Evolutionary conservation across 2,888 invertebrate species (phyloP).

Genomic region (Athrips mouffetella): DNA sequence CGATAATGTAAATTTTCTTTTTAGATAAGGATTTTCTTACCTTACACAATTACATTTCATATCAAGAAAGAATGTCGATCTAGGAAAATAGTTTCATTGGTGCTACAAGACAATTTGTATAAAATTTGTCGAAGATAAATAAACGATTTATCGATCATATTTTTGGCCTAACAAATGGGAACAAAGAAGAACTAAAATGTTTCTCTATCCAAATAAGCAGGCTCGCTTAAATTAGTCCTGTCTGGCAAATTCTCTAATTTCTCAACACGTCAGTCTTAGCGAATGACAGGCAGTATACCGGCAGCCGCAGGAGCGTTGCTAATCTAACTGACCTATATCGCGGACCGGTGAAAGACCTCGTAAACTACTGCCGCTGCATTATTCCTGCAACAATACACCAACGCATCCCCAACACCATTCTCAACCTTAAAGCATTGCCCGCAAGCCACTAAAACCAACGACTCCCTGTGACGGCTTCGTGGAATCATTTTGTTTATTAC

Average conservation of each 20-base stretch:
- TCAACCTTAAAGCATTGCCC: constrained; percentile 39
- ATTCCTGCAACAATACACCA: constrained; percentile 66
- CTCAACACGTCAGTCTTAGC: constrained; percentile 11
- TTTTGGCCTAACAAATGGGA: too few relatives aligned
- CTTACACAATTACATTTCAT: too few relatives aligned
- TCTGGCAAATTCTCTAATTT: too few relatives aligned
- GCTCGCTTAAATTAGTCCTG: too few relatives aligned
- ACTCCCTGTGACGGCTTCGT: constrained; percentile 41
- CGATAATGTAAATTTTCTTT: constrained; percentile 4
- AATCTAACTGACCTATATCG: constrained; percentile 77
- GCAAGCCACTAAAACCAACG: neutral
- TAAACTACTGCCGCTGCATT: constrained; percentile 72
- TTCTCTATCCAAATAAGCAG: too few relatives aligned
- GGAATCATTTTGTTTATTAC: constrained; percentile 63
- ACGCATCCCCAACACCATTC: constrained; percentile 43
- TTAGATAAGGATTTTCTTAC: constrained; percentile 7
- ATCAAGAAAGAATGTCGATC: too few relatives aligned
- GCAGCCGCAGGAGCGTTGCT: constrained; percentile 52
- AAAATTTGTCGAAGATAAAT: too few relatives aligned
- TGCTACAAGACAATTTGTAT: too few relatives aligned
- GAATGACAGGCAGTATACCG: constrained; percentile 27
- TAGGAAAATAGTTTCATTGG: too few relatives aligned
- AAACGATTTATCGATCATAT: too few relatives aligned
- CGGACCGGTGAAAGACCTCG: constrained; percentile 75
- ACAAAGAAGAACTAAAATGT: too few relatives aligned